Conservation (phyloP, 1,140 invertebrate genomes). For the Littorina saxatilis region DNA sequence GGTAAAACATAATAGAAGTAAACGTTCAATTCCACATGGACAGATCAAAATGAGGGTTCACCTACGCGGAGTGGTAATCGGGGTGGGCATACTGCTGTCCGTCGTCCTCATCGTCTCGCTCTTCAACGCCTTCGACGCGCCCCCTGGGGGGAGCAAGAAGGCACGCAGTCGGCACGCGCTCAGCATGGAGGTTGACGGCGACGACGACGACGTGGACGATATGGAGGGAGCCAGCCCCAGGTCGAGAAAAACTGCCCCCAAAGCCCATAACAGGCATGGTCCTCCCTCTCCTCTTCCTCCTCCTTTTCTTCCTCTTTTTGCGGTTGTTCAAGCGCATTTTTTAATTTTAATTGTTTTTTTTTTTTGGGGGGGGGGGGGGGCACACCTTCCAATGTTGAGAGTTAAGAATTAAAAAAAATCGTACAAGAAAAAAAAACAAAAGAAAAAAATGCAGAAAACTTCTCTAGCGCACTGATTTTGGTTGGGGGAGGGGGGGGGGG, state of each 20-base stretch:
- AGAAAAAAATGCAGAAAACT: too few species aligned
- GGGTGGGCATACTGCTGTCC: constrained; percentile 6
- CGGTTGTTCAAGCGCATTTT: too few species aligned
- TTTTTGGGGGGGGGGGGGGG: neutral
- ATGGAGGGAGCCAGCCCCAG: neutral
- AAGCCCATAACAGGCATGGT: neutral
- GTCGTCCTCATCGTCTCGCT: constrained; percentile 15
- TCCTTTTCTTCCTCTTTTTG: too few species aligned
- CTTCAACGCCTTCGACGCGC: constrained; percentile 27
- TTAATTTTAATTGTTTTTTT: too few species aligned
- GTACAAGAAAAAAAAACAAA: too few species aligned
- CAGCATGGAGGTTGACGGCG: neutral
- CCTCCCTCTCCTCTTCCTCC: too few species aligned
- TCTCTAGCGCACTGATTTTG: too few species aligned
- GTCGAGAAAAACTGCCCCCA: neutral
- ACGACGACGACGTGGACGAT: neutral
- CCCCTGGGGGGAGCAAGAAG: neutral
- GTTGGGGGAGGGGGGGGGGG: too few species aligned
- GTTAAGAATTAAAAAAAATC: too few species aligned
- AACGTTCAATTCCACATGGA: too few species aligned
- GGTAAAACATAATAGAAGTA: too few species aligned
- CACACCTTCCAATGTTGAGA: too few species aligned
- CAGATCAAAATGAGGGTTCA: constrained; percentile 29
- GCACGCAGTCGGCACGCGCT: neutral
- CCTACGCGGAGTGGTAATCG: constrained; percentile 30